Evolutionary conservation across 2,797 vertebrate species (phyloP).

Genomic region (Rhinichthys osculus): DNA sequence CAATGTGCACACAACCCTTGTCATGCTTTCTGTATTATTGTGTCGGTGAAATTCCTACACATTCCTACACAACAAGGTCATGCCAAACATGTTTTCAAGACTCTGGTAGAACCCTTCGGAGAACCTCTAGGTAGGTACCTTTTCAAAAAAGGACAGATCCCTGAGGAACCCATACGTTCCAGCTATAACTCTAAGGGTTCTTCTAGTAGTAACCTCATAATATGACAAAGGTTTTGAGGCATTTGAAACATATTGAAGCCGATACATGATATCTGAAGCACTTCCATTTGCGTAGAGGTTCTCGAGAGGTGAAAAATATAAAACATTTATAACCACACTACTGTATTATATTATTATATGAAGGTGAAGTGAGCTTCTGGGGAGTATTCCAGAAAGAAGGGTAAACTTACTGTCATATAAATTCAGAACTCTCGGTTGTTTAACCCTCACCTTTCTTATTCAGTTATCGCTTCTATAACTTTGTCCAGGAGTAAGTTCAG

Average conservation of each 20-base stretch:
- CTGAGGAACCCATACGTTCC: background rate
- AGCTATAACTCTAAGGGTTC: background rate
- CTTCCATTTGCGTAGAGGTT: background rate
- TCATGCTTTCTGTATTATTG: conserved; percentile 9
- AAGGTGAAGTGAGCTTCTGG: background rate
- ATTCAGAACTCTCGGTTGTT: background rate
- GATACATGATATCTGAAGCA: background rate
- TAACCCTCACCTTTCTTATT: background rate
- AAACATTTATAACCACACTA: background rate
- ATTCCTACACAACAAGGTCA: conserved; percentile 1
- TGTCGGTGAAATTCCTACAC: background rate
- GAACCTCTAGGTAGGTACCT: background rate
- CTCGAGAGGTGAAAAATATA: background rate
- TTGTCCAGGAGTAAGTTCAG: background rate
- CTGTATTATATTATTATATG: background rate
- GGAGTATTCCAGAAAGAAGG: background rate
- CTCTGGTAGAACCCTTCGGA: background rate
- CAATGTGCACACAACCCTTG: background rate
- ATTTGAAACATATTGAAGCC: background rate
- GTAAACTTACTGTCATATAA: background rate
- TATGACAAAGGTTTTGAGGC: background rate
- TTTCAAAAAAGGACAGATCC: background rate
- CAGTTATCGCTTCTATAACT: background rate
- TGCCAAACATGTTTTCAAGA: background rate
- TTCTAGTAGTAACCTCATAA: background rate